Evolutionary conservation across 2,888 invertebrate species (phyloP).

Genomic region (Xylota segnis): DNA sequence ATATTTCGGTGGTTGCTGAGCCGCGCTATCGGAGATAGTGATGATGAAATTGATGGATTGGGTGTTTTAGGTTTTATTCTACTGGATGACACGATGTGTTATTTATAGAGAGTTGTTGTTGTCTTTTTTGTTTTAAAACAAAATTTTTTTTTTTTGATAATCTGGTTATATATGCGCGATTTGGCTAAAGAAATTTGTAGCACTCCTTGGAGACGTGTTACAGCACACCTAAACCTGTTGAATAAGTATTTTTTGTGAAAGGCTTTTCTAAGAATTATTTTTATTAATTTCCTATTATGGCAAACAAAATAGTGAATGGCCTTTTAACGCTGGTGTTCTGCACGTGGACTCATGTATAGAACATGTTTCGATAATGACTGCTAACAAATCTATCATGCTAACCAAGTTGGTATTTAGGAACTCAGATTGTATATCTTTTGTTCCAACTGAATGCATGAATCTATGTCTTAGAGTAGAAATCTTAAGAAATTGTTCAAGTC

Average conservation of each 20-base stretch:
- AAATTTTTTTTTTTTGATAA: slow-evolving; percentile 3
- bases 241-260: background rate
- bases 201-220: slow-evolving; percentile 22
- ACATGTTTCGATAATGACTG: too few species aligned
- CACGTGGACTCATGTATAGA: background rate
- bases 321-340: background rate
- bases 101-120: slow-evolving; percentile 26
- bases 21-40: background rate
- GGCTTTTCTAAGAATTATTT: slow-evolving; percentile 1
- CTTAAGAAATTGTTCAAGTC: too few species aligned
- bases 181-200: slow-evolving; percentile 20
- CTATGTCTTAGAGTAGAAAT: too few species aligned
- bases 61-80: slow-evolving; percentile 28
- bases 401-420: too few species aligned
- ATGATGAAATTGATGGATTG: slow-evolving; percentile 52
- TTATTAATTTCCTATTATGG: background rate
- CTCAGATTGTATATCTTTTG: too few species aligned
- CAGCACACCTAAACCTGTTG: slow-evolving; percentile 29
- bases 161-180: slow-evolving; percentile 32
- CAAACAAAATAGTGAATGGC: background rate
- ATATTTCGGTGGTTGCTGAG: slow-evolving; percentile 28
- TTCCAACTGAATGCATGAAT: too few species aligned
- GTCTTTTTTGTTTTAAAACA: slow-evolving; percentile 1
- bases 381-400: too few species aligned
- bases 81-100: slow-evolving; percentile 30